Evolutionary conservation across 2,888 invertebrate genomes (phyloP).

Genomic region (Epinotia demarniana): DNA sequence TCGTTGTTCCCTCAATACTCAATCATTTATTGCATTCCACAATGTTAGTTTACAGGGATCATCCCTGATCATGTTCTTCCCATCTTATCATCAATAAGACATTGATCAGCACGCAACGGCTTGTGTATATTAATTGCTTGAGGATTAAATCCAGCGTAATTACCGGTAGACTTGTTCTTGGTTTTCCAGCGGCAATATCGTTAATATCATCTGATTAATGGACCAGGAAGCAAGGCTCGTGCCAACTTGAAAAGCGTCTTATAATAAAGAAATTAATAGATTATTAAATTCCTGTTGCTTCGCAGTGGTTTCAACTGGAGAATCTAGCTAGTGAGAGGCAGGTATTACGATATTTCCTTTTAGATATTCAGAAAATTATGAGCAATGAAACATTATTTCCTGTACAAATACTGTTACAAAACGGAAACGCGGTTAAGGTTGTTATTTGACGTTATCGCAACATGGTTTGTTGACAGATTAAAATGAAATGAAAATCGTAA

Average conservation of each 20-base stretch:
- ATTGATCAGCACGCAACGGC: neutral
- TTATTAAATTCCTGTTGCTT: neutral
- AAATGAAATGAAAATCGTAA: neutral
- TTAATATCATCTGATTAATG: slow-evolving; percentile 20
- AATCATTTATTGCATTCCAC: too few relatives aligned
- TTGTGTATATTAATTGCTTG: neutral
- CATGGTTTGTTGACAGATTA: neutral
- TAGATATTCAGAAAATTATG: neutral
- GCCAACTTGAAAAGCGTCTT: slow-evolving; percentile 25
- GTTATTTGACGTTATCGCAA: neutral
- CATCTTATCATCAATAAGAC: neutral
- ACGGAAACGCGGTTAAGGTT: neutral
- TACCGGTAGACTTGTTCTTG: neutral
- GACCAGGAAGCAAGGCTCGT: slow-evolving; percentile 12
- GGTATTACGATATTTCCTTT: neutral
- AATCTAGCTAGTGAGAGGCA: neutral
- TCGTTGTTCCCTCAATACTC: neutral
- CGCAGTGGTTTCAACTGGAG: neutral
- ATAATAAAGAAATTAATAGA: slow-evolving; percentile 15
- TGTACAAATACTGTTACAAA: neutral
- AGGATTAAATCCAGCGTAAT: slow-evolving; percentile 3
- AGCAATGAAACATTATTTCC: neutral
- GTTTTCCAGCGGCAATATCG: slow-evolving; percentile 7
- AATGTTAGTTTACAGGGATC: too few relatives aligned
- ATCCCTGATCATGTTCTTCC: neutral